Evolutionary conservation across 2,888 invertebrate genomes (phyloP).

Genomic region (Aphodius sticticus): DNA sequence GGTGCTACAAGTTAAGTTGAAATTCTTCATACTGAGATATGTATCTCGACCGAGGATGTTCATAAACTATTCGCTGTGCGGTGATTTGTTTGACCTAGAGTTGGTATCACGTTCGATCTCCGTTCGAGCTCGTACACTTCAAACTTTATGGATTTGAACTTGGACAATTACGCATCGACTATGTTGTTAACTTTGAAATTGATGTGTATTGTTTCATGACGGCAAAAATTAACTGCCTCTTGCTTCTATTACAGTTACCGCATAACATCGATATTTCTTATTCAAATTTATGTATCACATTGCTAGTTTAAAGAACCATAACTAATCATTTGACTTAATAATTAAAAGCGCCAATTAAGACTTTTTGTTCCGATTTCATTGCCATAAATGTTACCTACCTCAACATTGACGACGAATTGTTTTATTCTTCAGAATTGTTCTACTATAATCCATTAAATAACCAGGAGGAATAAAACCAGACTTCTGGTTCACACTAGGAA

Average conservation of each 20-base stretch:
- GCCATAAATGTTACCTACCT: too few relatives aligned
- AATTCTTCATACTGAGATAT: constrained; percentile 19
- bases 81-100: constrained; percentile 19
- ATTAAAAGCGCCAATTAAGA: too few relatives aligned
- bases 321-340: too few relatives aligned
- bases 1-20: constrained; percentile 12
- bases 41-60: constrained; percentile 15
- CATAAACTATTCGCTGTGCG: constrained; percentile 22
- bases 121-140: neutral
- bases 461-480: too few relatives aligned
- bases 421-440: too few relatives aligned
- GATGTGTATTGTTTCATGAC: neutral
- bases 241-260: neutral
- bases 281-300: too few relatives aligned
- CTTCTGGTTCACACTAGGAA: too few relatives aligned
- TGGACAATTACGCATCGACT: constrained; percentile 20
- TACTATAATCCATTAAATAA: too few relatives aligned
- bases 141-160: constrained; percentile 18
- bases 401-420: too few relatives aligned
- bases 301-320: too few relatives aligned
- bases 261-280: neutral
- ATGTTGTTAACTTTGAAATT: constrained; percentile 5
- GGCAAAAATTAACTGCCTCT: neutral
- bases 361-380: too few relatives aligned
- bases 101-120: constrained; percentile 4